These are phyloP conservation scores for Acanthisitta chloris DNA, from an alignment of 2,113 vertebrate genomes.

Conservation along the genomic window DNA sequence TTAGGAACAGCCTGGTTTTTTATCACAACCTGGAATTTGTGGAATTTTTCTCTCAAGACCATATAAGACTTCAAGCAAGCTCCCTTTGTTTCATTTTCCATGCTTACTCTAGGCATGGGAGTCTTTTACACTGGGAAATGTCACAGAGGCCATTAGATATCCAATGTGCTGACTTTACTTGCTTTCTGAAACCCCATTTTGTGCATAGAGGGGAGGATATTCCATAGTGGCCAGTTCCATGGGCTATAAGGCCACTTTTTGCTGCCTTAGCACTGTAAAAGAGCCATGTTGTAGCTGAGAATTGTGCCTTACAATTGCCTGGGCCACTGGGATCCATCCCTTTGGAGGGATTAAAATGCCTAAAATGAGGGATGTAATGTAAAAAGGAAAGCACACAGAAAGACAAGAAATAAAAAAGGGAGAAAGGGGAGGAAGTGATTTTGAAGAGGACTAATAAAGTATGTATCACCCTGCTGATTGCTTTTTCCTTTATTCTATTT, in stretches of 20 bases:
- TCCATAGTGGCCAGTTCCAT: conserved; percentile 46
- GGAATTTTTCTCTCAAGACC: neutral
- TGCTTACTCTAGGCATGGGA: neutral
- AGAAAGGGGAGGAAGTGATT: conserved; percentile 38
- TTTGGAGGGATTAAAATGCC: conserved; percentile 57
- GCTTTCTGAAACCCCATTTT: neutral
- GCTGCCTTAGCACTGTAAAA: conserved; percentile 28
- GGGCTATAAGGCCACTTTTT: conserved; percentile 18
- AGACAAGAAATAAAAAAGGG: conserved; percentile 43
- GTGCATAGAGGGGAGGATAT: neutral
- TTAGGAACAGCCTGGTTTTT: neutral
- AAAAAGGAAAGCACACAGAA: neutral
- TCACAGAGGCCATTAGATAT: neutral
- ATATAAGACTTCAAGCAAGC: neutral
- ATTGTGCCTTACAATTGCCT: conserved; percentile 19
- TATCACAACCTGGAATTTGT: neutral
- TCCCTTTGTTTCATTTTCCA: neutral
- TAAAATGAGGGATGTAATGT: conserved; percentile 36
- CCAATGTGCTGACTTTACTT: conserved; percentile 11
- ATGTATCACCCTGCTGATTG: conserved; percentile 45
- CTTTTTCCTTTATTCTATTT: conserved; percentile 26
- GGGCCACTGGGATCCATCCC: conserved; percentile 47
- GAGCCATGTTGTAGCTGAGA: conserved; percentile 4
- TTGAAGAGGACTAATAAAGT: conserved; percentile 52
- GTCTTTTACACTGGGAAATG: neutral